These are phyloP conservation scores for Sarcophaga bullata DNA, from an alignment of 1,140 invertebrate species.

Conservation along the genomic window DNA sequence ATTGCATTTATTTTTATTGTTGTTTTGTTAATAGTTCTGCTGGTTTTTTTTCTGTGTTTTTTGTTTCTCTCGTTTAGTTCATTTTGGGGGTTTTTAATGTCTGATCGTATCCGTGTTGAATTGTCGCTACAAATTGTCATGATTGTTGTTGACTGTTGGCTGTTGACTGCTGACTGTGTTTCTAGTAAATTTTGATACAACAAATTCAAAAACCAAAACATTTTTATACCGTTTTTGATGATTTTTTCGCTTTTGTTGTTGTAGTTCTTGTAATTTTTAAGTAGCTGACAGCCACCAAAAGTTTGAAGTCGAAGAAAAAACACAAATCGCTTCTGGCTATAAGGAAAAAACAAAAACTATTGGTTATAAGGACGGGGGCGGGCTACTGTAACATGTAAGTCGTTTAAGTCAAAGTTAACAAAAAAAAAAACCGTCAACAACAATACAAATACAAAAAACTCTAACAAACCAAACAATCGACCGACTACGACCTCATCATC, in stretches of 20 bases:
- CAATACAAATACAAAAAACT: background rate
- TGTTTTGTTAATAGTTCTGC: slow-evolving; percentile 19
- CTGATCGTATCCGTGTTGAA: slow-evolving; percentile 40
- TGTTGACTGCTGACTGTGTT: background rate
- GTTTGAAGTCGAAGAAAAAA: slow-evolving; percentile 19
- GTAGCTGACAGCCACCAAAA: background rate
- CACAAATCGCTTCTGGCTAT: slow-evolving; percentile 24
- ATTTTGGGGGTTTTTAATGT: background rate
- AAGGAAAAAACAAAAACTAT: background rate
- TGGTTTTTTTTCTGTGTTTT: slow-evolving; percentile 13
- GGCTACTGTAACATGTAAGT: background rate
- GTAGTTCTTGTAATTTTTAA: background rate
- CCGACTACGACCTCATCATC: slow-evolving; percentile 42
- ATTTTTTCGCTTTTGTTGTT: slow-evolving; percentile 1
- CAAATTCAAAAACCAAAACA: background rate
- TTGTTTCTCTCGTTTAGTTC: background rate
- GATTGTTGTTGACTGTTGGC: slow-evolving; percentile 41
- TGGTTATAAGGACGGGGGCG: no score
- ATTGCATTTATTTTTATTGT: slow-evolving; percentile 22
- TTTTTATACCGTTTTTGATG: background rate
- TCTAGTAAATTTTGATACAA: slow-evolving; percentile 13
- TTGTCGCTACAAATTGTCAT: slow-evolving; percentile 43
- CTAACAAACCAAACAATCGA: slow-evolving; percentile 2
- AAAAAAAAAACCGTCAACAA: background rate
- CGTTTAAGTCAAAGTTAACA: slow-evolving; percentile 33